phyloP scores from a whole-genome alignment of 2,113 vertebrate genomes.

The Promerops cafer region DNA sequence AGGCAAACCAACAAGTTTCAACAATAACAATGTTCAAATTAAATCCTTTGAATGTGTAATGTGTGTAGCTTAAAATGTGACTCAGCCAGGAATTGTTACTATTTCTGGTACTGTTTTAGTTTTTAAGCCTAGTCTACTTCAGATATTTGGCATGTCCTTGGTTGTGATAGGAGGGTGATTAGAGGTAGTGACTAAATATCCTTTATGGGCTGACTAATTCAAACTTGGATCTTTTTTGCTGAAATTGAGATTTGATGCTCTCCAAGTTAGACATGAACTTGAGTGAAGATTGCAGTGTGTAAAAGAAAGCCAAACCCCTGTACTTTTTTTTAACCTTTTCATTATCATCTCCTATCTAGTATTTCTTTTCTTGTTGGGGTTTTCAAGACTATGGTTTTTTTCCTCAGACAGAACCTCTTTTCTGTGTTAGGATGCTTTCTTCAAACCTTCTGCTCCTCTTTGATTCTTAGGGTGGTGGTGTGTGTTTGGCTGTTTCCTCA shows the following conservation, averaged over 20 bases:
- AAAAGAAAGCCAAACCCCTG: not conserved
- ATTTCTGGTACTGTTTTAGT: conserved; percentile 13
- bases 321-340: not conserved
- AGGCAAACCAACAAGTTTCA: not conserved
- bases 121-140: not conserved
- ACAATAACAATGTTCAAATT: not conserved
- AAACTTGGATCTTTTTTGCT: not conserved
- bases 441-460: not conserved
- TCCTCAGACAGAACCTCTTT: not conserved
- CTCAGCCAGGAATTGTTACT: conserved; percentile 33
- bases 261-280: not conserved
- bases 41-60: conserved; percentile 3
- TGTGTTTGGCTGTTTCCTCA: not conserved
- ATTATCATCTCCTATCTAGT: not conserved
- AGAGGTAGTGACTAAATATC: not conserved
- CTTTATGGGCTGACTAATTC: not conserved
- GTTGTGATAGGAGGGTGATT: not conserved
- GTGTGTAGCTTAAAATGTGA: conserved; percentile 12
- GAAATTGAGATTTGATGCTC: not conserved
- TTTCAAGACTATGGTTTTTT: not conserved
- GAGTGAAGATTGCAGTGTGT: not conserved
- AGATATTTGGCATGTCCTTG: not conserved
- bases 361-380: not conserved
- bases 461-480: not conserved
- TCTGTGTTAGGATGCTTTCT: not conserved